Evolutionary conservation across 2,113 vertebrate genomes (phyloP).

Genomic region (Euleptes europaea): DNA sequence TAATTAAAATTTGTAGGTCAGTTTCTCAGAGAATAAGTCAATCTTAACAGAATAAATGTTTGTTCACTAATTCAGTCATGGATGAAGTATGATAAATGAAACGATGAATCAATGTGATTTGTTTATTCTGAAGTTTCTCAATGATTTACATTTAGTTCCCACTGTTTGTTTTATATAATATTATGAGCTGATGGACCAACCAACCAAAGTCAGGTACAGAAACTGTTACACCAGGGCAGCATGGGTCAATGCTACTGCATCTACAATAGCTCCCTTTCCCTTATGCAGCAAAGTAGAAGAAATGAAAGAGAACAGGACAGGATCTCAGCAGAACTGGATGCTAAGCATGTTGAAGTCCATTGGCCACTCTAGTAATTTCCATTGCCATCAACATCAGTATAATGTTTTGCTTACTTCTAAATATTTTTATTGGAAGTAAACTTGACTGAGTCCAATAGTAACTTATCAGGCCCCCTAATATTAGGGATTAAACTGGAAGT

Average conservation of each 20-base stretch:
- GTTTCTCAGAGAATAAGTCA: neutral
- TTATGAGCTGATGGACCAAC: neutral
- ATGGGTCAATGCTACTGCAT: too few species aligned
- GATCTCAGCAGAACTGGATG: too few species aligned
- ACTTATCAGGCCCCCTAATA: neutral
- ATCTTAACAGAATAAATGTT: conserved; percentile 1
- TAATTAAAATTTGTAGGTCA: conserved; percentile 5
- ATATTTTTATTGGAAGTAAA: neutral
- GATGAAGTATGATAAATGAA: neutral
- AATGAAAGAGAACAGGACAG: neutral
- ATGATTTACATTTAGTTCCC: neutral
- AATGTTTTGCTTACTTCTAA: neutral
- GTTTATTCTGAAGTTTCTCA: conserved; percentile 1
- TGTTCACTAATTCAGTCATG: conserved; percentile 12
- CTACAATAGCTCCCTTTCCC: neutral
- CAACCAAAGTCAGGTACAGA: neutral
- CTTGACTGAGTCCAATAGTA: neutral
- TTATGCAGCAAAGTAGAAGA: neutral
- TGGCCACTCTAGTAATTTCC: too few species aligned
- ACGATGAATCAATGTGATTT: neutral
- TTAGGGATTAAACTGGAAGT: too few species aligned
- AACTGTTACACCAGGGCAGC: neutral
- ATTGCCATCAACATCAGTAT: neutral
- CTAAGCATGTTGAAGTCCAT: too few species aligned
- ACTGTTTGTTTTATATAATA: neutral